Percentiles rank a stretch among this genome's conserved stretches.
phyloP scores from a whole-genome alignment of 2,888 invertebrate genomes.

The Disparrhopalites patrizii region DNA sequence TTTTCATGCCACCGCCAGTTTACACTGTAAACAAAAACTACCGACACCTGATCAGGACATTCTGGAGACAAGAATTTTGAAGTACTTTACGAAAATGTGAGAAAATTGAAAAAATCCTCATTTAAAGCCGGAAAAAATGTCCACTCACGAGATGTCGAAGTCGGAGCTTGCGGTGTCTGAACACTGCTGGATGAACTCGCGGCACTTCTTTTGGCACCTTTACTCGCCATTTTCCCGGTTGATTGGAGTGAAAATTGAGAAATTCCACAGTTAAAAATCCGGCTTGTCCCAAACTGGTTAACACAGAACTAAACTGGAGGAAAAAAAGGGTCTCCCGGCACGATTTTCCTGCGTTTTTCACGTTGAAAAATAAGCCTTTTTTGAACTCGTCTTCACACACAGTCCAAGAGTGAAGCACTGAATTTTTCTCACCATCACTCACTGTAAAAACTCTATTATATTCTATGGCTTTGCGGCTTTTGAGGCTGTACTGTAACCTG shows the following conservation, averaged over 20 bases:
- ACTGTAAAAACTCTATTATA: too few species aligned
- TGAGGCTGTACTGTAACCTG: too few species aligned
- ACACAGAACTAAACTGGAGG: too few species aligned
- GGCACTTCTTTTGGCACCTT: constrained; percentile 34
- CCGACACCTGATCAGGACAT: not conserved
- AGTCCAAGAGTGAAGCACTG: too few species aligned
- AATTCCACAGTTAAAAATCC: not conserved
- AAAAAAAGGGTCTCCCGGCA: not conserved
- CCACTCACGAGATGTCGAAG: constrained; percentile 1
- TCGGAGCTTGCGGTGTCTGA: constrained; percentile 8
- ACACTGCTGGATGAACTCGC: constrained; percentile 21
- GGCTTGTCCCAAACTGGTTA: too few species aligned
- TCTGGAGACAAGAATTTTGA: not conserved
- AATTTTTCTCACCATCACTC: too few species aligned
- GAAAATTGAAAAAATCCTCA: not conserved
- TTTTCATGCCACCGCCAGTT: too few species aligned
- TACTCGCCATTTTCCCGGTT: constrained; percentile 31
- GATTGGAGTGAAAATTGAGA: not conserved
- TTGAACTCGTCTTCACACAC: too few species aligned
- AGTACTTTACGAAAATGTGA: not conserved
- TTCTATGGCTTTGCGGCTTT: too few species aligned
- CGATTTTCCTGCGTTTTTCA: not conserved
- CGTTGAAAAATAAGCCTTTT: too few species aligned
- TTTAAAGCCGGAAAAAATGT: not conserved
- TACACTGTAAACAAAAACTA: too few species aligned